Base-by-base conservation (phyloP, 2,888 invertebrate genomes). In the Eurois occulta region DNA sequence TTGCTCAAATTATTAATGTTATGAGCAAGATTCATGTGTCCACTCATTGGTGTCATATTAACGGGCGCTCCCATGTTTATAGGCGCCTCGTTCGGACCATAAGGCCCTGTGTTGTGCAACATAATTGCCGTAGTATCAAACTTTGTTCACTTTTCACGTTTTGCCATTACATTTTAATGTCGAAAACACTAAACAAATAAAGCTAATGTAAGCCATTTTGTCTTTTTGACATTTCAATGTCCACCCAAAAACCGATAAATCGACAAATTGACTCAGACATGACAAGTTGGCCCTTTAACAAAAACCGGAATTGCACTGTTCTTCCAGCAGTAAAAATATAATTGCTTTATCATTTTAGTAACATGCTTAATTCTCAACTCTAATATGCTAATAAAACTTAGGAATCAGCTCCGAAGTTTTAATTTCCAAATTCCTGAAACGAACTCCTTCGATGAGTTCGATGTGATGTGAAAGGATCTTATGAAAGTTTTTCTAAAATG, bases 21-120 rank as follows among this genome's bases (percentile, higher is more conserved):
- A 88, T 93, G 92, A 76, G 89, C 90, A 64, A 94, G 91, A 88
- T 94, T 91, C 70, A 92, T 91, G 43, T 88, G 89, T 32, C 91
- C 89, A 84, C 87, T 88, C 71, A 93, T 88, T 86, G 92, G 92
- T 55, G 92, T 89, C 91, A 94, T 91, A 85, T 94, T 95, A 78
- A 94, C 81, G 68, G 95, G 92, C 46, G 92, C 88, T 75, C 94
- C 92, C 90, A 94, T 91, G 81, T 93, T 95, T 68, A 93, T 88
- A 48, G 95, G 94, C 43, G 91, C 88, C 64, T 96, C 96, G 79
- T 93, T 94, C 24, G 94, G 92, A 86, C 94, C 95, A 84, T 93
- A 96, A 81, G 92, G 91, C 85, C 95, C 95, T 77, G 92, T 95
- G 84, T 96, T 95, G 87, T 95, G 96, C 87, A 95, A 93, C 96